These are phyloP conservation scores for Sitobion miscanthi DNA, from an alignment of 1,140 invertebrate species.

Conservation along the genomic window DNA sequence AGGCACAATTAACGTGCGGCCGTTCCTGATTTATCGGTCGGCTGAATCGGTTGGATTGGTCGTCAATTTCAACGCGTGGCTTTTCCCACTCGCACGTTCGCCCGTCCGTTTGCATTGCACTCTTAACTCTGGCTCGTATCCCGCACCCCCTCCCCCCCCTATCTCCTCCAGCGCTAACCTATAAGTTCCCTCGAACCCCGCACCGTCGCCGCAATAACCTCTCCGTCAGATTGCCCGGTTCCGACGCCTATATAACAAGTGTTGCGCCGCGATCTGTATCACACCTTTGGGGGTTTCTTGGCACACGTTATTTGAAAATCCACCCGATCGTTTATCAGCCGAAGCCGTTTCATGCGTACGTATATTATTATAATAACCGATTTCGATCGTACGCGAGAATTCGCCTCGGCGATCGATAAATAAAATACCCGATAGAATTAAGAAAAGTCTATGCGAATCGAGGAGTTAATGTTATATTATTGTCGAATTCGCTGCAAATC, in stretches of 20 bases:
- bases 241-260: conserved; percentile 4
- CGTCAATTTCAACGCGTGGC: conserved; percentile 46
- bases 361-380: conserved; percentile 19
- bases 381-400: background rate
- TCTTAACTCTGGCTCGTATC: conserved; percentile 17
- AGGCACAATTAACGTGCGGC: conserved; percentile 51
- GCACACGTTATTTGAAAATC: conserved; percentile 37
- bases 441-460: background rate
- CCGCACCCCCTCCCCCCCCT: background rate
- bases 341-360: background rate
- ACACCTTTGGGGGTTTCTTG: conserved; percentile 47
- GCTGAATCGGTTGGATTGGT: conserved; percentile 45
- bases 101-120: background rate
- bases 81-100: background rate
- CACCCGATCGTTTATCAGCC: conserved; percentile 40
- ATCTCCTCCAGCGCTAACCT: too few species aligned
- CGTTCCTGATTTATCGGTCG: conserved; percentile 46
- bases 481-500: background rate
- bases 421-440: background rate
- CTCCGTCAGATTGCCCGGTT: background rate
- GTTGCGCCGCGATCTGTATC: conserved; percentile 32
- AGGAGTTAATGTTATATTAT: background rate
- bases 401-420: background rate
- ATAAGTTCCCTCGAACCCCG: background rate
- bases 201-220: background rate